These are phyloP conservation scores for Cephus spinipes DNA, from an alignment of 2,888 invertebrate genomes.

Conservation along the genomic window DNA sequence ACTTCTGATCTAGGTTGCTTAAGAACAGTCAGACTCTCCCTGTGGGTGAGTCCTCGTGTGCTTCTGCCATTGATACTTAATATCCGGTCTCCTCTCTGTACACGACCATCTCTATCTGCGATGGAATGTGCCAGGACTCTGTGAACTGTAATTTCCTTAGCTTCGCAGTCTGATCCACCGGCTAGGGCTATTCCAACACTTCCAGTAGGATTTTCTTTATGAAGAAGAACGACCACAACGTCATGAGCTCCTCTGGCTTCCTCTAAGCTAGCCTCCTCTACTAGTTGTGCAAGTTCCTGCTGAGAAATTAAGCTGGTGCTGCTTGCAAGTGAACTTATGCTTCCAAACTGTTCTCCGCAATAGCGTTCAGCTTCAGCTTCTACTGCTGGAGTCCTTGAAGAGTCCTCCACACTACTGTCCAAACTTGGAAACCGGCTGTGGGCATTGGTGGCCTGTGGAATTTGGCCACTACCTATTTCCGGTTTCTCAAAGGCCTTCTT, in stretches of 20 bases:
- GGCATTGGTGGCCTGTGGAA: not conserved
- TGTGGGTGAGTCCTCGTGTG: constrained; percentile 87
- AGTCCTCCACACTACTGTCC: constrained; percentile 70
- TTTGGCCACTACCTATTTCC: constrained; percentile 37
- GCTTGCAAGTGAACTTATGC: constrained; percentile 71
- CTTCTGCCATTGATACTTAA: constrained; percentile 88
- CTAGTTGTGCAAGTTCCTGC: constrained; percentile 74
- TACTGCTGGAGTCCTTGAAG: constrained; percentile 53
- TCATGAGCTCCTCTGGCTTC: constrained; percentile 67
- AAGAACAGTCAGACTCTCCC: constrained; percentile 86
- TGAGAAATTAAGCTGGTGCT: constrained; percentile 72
- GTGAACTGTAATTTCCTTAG: constrained; percentile 92
- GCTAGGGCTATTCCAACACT: constrained; percentile 90
- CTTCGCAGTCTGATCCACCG: constrained; percentile 91
- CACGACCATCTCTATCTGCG: constrained; percentile 86
- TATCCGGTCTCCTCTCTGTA: constrained; percentile 89
- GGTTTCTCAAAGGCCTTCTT: constrained; percentile 71
- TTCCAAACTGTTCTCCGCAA: constrained; percentile 68
- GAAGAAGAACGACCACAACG: constrained; percentile 75
- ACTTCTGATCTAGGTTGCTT: constrained; percentile 85
- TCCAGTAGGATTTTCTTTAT: constrained; percentile 76
- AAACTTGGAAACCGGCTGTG: constrained; percentile 70
- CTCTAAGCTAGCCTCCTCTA: constrained; percentile 77
- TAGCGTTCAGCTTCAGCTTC: constrained; percentile 49
- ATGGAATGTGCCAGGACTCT: constrained; percentile 88